These are phyloP conservation scores for Rhagium mordax DNA, from an alignment of 2,888 invertebrate genomes.

Conservation along the genomic window DNA sequence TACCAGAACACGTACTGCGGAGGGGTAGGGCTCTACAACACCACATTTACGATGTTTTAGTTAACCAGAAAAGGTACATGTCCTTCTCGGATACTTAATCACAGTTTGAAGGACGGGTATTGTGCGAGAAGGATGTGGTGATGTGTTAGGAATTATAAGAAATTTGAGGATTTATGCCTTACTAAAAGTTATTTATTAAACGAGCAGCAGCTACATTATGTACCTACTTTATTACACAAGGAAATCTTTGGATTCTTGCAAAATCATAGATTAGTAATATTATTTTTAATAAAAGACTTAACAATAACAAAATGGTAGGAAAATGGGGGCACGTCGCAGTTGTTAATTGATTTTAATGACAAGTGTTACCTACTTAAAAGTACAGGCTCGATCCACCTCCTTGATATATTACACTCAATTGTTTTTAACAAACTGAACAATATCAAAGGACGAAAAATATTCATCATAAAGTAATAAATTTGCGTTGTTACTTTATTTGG, in stretches of 20 bases:
- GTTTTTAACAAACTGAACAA: no score
- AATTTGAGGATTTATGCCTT: background rate
- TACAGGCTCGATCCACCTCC: no score
- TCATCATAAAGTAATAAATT: no score
- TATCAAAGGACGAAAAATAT: no score
- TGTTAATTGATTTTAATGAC: no score
- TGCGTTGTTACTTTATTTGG: no score
- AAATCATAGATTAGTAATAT: background rate
- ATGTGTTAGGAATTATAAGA: background rate
- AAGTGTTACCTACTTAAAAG: no score
- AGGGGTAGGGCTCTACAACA: slow-evolving; percentile 88
- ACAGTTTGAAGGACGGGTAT: slow-evolving; percentile 7
- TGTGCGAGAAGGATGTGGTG: background rate
- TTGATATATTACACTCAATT: no score
- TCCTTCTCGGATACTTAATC: slow-evolving; percentile 4
- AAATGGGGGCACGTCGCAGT: no score
- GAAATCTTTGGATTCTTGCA: background rate
- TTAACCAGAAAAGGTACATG: slow-evolving; percentile 12
- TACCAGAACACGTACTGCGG: slow-evolving; percentile 97
- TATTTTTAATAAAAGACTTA: no score
- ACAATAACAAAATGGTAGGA: no score
- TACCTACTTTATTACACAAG: background rate
- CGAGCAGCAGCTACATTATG: background rate
- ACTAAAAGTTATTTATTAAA: background rate
- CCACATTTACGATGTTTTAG: slow-evolving; percentile 16